Evolutionary conservation across 2,797 vertebrate genomes (phyloP), one percentile per base, ranked within the genome.

Genomic region (Rhinatrema bivittatum): DNA sequence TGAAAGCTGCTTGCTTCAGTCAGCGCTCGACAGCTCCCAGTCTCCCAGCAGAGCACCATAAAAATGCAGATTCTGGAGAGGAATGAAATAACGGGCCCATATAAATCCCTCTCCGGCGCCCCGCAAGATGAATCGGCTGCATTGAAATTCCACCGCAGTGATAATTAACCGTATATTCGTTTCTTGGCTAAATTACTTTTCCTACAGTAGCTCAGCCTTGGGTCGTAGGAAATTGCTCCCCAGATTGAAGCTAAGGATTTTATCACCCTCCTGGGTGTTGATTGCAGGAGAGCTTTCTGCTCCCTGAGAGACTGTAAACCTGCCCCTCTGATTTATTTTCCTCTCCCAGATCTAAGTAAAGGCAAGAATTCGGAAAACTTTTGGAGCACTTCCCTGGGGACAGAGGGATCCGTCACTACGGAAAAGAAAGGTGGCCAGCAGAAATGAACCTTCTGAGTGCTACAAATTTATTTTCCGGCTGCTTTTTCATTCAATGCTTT

Each of bases 21-120:
- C 13, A 8, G 3, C 7, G 2, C 25, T 15, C 13, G 15, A 17
- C 7, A 7, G 3, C 30, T 20, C 30, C 7, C n/a, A 22, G 9
- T 33, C 27, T 35, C 29, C n/a, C 30, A 45, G 60, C 63, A 58
- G 53, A 40, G 61, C 53, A 52, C 65, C 63, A 75, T 75, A 71
- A 75, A 75, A 73, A 75, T 75, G 72, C 72, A 75, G 69, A 75
- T 75, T 66, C 62, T 54, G 55, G 61, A 62, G 62, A 63, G 52
- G 70, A 68, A 70, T 71, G 72, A 71, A 75, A 75, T 75, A 75
- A 73, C 72, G 61, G 65, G 60, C 65, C 43, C 63, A 60, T 73
- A 73, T 73, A 71, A 76, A 72, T 73, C 68, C 72, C 65, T 70
- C 72, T 70, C 66, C 63, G 53, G 61, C 67, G 58, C 57, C 63